phyloP scores from a whole-genome alignment of 2,888 invertebrate species.

The Ecliptopera silaceata region DNA sequence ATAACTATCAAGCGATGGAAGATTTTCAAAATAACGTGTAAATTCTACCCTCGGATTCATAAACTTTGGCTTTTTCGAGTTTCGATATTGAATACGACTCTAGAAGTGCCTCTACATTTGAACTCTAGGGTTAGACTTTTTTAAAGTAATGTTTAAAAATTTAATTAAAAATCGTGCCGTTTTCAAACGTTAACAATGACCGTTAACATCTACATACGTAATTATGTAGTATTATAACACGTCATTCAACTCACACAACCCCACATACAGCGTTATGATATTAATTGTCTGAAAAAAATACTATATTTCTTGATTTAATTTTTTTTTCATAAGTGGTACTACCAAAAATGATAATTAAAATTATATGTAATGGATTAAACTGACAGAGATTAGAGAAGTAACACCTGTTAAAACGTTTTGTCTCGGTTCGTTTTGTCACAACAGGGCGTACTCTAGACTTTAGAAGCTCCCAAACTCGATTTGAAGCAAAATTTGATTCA shows the following conservation, averaged over 20 bases:
- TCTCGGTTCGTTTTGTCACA: no score
- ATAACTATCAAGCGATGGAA: slow-evolving; percentile 26
- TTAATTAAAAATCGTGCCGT: not conserved
- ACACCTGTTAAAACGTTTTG: not conserved
- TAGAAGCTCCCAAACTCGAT: no score
- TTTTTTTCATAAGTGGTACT: not conserved
- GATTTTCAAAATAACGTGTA: slow-evolving; percentile 14
- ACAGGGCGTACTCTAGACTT: no score
- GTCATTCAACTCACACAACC: slow-evolving; percentile 1
- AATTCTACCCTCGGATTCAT: no score
- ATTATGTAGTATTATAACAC: not conserved
- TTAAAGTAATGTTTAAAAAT: slow-evolving; percentile 6
- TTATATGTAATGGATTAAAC: not conserved
- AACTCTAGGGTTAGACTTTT: no score
- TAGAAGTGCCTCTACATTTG: no score
- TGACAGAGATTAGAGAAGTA: not conserved
- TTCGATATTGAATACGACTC: no score
- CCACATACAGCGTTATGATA: not conserved
- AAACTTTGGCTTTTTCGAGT: no score
- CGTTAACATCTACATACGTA: not conserved
- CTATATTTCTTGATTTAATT: not conserved
- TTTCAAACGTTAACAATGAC: not conserved
- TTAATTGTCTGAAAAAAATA: not conserved
- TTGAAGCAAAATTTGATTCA: no score
- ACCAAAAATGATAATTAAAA: not conserved